phyloP scores from a whole-genome alignment of 2,797 vertebrate species.

The Leptodactylus fallax region DNA sequence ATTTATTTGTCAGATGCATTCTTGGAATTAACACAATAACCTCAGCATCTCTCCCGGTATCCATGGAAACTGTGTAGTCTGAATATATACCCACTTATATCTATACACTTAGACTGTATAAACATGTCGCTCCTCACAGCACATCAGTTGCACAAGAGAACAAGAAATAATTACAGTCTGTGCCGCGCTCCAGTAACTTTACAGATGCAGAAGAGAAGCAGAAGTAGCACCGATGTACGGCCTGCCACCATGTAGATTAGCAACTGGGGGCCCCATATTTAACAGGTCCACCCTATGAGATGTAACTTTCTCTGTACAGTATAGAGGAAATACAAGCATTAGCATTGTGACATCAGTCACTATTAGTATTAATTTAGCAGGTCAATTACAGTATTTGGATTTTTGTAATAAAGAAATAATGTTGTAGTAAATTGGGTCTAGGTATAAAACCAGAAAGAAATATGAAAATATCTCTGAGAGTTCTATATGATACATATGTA shows the following conservation, averaged over 20 bases:
- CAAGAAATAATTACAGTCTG: constrained; percentile 34
- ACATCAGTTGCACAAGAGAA: not conserved
- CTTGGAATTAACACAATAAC: constrained; percentile 41
- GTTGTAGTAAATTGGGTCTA: too few species aligned
- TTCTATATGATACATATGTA: not conserved
- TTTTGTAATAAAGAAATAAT: too few species aligned
- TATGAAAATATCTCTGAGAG: not conserved
- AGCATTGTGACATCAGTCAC: too few species aligned
- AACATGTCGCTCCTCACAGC: constrained; percentile 34
- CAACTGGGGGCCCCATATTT: not conserved
- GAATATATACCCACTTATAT: constrained; percentile 31
- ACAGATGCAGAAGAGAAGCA: not conserved
- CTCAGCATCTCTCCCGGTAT: constrained; percentile 31
- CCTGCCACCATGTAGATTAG: not conserved
- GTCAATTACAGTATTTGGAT: too few species aligned
- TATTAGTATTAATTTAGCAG: too few species aligned
- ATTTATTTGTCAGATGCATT: constrained; percentile 40
- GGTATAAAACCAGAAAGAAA: too few species aligned
- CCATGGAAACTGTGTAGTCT: constrained; percentile 59
- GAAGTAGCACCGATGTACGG: too few species aligned
- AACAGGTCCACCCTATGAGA: not conserved
- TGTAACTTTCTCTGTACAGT: too few species aligned
- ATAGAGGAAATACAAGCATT: too few species aligned
- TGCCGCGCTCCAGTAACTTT: not conserved
- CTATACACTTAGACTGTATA: constrained; percentile 42